Base-by-base conservation (phyloP, 1,140 invertebrate genomes). In the Agrilus planipennis region DNA sequence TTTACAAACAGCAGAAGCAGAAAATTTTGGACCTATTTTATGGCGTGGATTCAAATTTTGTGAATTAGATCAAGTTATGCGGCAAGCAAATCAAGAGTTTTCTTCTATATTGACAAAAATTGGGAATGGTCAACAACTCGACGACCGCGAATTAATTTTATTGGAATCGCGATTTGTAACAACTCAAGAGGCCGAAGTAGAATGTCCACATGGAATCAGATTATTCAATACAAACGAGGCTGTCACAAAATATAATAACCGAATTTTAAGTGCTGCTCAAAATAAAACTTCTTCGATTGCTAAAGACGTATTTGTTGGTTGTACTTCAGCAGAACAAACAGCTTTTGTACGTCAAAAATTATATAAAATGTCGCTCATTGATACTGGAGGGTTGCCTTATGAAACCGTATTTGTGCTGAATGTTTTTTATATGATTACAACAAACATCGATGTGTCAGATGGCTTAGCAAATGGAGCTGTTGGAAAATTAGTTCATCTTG, bases 401-500 rank as follows among this genome's bases (percentile, higher is more conserved):
- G 19, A 59, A 49, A 50, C 52, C n/a, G 39, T 39, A 16, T 52
- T 65, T 21, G 53, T 57, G 3, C 41, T 49, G 17, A 37, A 43
- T 27, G 50, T 50, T 23, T 34, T 11, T 31, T 64, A 65, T 35
- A 55, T 62, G 38, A 53, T 64, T 14, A 55, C 54, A n/a, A 53
- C 49, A 3, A 62, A 63, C 42, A 61, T 63, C 9, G 52, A 60
- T 40, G 54, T 60, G 0, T 17, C 42, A 14, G 57, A 62, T 47
- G 60, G 61, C 3, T 46, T 64, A 39, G 52, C 44, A 1, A 63
- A 64, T 48, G 60, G 58, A 18, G 47, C 60, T 4, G 48, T 60
- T 35, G 62, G 54, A 9, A 53, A 51, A 42, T 42, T 63, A 35
- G 18, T 47, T 27, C 44, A 55, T 44, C 39, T 61, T 18, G 60